Evolutionary conservation across 2,113 vertebrate genomes (phyloP).

Genomic region (Rana temporaria): DNA sequence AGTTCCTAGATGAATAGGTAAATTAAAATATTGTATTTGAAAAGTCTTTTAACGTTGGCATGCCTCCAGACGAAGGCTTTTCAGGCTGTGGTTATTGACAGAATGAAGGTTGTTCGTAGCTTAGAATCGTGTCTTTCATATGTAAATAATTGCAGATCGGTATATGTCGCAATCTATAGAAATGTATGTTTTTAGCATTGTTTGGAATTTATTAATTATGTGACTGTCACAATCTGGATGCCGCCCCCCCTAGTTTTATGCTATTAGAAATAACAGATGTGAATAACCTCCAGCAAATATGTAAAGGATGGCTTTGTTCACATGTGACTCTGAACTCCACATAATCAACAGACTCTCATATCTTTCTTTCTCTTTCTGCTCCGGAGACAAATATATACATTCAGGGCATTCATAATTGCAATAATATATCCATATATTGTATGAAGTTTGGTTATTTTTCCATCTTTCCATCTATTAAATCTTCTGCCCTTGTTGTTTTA

Average conservation of each 20-base stretch:
- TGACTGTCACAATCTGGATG: neutral
- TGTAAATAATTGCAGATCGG: constrained; percentile 49
- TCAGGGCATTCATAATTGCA: neutral
- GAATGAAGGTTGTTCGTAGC: constrained; percentile 32
- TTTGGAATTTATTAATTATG: constrained; percentile 42
- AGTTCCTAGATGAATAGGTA: constrained; percentile 22
- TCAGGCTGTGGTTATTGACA: constrained; percentile 26
- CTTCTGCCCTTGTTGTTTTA: too few species aligned
- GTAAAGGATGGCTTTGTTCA: neutral
- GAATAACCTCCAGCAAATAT: constrained; percentile 45
- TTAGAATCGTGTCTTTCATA: constrained; percentile 35
- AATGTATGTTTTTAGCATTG: constrained; percentile 18
- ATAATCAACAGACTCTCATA: constrained; percentile 7
- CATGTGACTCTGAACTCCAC: neutral
- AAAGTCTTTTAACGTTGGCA: constrained; percentile 25
- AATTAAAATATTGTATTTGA: constrained; percentile 47
- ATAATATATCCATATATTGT: neutral
- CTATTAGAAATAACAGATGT: constrained; percentile 18
- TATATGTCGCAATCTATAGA: constrained; percentile 38
- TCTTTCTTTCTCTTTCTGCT: constrained; percentile 1
- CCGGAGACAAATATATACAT: neutral
- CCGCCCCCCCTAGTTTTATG: constrained; percentile 14
- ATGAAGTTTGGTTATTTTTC: too few species aligned
- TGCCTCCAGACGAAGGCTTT: constrained; percentile 17
- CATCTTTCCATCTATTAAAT: too few species aligned